Percentiles rank a stretch among this genome's conserved stretches.
Evolutionary conservation across 1,140 invertebrate genomes (phyloP).

Genomic region (Micrasema longulum): DNA sequence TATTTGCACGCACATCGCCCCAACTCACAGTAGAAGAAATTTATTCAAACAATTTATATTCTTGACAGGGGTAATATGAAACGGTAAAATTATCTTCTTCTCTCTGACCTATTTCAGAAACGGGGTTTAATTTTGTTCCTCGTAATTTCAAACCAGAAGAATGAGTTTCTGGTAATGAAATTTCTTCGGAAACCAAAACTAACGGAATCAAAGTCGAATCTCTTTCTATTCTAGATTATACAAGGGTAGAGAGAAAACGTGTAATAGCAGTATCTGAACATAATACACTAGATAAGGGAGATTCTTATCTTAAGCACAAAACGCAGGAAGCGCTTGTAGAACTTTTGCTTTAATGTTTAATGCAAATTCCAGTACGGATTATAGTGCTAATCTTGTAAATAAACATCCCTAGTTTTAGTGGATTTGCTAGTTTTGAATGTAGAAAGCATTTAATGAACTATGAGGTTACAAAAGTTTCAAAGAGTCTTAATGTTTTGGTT

Average conservation of each 20-base stretch:
- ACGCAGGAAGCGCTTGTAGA: conserved; percentile 30
- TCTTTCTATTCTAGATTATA: background rate
- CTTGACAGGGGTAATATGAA: conserved; percentile 28
- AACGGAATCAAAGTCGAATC: conserved; percentile 20
- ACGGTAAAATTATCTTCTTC: conserved; percentile 26
- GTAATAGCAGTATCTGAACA: background rate
- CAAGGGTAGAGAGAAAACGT: too few relatives aligned
- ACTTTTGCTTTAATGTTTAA: conserved; percentile 34
- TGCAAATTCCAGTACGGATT: conserved; percentile 19
- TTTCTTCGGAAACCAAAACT: conserved; percentile 27
- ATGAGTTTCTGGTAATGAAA: conserved; percentile 34
- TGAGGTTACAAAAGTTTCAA: too few relatives aligned
- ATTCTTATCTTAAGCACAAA: conserved; percentile 36
- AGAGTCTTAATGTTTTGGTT: too few relatives aligned
- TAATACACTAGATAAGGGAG: conserved; percentile 25
- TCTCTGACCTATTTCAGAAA: conserved; percentile 34
- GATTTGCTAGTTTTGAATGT: too few relatives aligned
- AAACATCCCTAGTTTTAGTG: background rate
- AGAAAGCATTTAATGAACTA: too few relatives aligned
- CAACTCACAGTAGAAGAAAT: background rate
- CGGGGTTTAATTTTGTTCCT: conserved; percentile 8
- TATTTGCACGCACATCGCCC: conserved; percentile 3
- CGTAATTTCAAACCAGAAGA: conserved; percentile 13
- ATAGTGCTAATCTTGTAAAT: conserved; percentile 12
- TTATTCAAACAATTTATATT: conserved; percentile 34